Conservation (phyloP, 2,797 vertebrate species). For the Cuculus canorus region DNA sequence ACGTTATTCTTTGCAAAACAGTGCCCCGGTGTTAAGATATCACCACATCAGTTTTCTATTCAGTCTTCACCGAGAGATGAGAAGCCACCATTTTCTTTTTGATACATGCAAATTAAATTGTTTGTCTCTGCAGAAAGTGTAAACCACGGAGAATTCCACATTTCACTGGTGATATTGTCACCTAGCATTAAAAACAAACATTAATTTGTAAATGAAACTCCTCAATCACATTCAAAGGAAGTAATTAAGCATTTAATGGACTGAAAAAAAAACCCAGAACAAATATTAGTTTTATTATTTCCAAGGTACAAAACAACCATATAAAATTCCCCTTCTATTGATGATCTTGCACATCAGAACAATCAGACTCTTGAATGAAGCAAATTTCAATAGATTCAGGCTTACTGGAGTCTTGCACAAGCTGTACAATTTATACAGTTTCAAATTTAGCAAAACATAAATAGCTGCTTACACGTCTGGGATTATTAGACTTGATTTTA, state of each 20-base stretch:
- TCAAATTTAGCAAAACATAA: background rate
- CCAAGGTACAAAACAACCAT: background rate
- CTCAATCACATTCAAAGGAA: slow-evolving; percentile 13
- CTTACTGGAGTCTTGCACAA: background rate
- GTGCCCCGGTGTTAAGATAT: background rate
- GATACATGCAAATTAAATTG: slow-evolving; percentile 58
- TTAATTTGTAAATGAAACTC: slow-evolving; percentile 31
- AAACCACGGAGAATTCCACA: slow-evolving; percentile 3
- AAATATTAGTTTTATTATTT: slow-evolving; percentile 55
- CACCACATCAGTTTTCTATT: background rate
- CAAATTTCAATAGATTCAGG: background rate
- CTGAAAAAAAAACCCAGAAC: slow-evolving; percentile 8
- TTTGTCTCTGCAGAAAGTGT: slow-evolving; percentile 14
- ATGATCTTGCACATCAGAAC: background rate
- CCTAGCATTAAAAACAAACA: slow-evolving; percentile 41
- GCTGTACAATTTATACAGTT: background rate
- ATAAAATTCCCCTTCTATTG: background rate
- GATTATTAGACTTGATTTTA: slow-evolving; percentile 22
- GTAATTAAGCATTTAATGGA: slow-evolving; percentile 43
- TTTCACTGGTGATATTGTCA: slow-evolving; percentile 37
- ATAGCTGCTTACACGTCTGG: background rate
- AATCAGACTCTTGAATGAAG: background rate
- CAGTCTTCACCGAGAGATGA: background rate
- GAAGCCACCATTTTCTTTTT: slow-evolving; percentile 58
- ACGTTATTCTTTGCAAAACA: background rate